Conservation (phyloP, 1,140 invertebrate genomes). For the Trichonephila clavipes region DNA sequence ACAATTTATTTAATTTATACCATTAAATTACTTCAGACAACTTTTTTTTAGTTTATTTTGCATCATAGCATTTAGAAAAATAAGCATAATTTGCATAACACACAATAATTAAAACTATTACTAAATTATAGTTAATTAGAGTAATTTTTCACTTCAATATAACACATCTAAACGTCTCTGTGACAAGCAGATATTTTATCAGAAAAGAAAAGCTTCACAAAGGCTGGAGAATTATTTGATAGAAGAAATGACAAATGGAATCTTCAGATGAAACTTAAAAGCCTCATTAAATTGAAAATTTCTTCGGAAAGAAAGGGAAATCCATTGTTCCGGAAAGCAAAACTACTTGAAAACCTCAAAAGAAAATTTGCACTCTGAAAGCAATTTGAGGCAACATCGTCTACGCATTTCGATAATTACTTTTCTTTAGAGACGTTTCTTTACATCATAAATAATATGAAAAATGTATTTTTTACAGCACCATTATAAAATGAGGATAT, state of each 20-base stretch:
- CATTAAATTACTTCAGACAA: too few relatives aligned
- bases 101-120: too few relatives aligned
- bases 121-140: too few relatives aligned
- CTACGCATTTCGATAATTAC: neutral
- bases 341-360: neutral
- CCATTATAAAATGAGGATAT: neutral
- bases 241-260: neutral
- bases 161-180: too few relatives aligned
- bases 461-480: neutral
- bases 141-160: too few relatives aligned
- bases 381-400: neutral
- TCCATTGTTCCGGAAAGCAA: neutral
- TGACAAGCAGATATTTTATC: too few relatives aligned
- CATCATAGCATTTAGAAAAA: too few relatives aligned
- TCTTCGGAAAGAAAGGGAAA: slow-evolving; percentile 5
- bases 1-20: too few relatives aligned
- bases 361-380: neutral
- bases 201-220: neutral
- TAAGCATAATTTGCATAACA: too few relatives aligned
- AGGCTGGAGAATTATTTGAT: neutral
- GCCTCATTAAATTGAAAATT: neutral
- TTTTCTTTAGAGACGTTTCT: neutral
- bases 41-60: too few relatives aligned
- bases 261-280: neutral
- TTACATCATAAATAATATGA: neutral